phyloP scores from a whole-genome alignment of 2,888 invertebrate genomes.

The Euplagia quadripunctaria region DNA sequence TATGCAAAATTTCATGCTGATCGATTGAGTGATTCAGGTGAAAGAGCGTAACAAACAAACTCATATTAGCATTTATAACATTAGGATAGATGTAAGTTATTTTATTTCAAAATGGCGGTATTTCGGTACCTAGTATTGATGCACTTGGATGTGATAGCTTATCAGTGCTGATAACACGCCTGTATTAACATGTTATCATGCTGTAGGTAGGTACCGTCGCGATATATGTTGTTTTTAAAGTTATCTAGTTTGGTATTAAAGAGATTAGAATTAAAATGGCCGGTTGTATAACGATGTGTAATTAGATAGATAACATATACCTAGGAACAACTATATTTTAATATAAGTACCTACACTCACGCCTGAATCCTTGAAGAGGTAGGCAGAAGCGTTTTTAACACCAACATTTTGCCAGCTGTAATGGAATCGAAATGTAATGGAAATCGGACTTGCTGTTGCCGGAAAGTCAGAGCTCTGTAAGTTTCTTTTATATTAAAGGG shows the following conservation, averaged over 20 bases:
- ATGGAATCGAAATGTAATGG: too few species aligned
- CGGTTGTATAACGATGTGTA: background rate
- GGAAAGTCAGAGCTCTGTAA: too few species aligned
- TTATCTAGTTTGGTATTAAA: slow-evolving; percentile 12
- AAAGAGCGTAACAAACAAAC: background rate
- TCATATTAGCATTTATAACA: background rate
- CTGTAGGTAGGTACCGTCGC: slow-evolving; percentile 20
- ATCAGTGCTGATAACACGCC: slow-evolving; percentile 44
- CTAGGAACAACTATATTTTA: background rate
- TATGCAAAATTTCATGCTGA: too few species aligned
- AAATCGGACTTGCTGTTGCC: too few species aligned
- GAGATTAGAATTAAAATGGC: slow-evolving; percentile 16
- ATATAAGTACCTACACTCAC: background rate
- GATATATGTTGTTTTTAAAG: slow-evolving; percentile 22
- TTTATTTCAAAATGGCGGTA: slow-evolving; percentile 43
- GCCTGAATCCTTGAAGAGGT: background rate
- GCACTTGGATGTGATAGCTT: slow-evolving; percentile 47
- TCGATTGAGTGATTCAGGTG: too few species aligned
- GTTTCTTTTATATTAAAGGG: too few species aligned
- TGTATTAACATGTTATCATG: slow-evolving; percentile 47
- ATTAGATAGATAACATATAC: slow-evolving; percentile 6
- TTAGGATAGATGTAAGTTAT: background rate
- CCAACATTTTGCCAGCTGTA: too few species aligned
- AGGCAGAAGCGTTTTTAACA: background rate
- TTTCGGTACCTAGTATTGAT: slow-evolving; percentile 41